phyloP scores from a whole-genome alignment of 2,888 invertebrate genomes.

The Bhutanitis thaidina region DNA sequence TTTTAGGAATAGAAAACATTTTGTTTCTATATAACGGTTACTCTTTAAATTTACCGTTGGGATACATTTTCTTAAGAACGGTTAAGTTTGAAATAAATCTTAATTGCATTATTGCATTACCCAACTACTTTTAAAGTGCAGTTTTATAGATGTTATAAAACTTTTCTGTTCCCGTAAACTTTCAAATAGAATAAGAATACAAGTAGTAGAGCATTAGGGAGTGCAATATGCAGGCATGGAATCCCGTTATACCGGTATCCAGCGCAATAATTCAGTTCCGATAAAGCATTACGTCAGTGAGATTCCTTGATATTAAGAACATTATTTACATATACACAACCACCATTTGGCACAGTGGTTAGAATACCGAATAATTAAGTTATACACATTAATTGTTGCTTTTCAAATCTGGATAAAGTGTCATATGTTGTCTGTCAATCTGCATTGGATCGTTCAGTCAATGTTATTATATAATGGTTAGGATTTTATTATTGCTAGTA shows the following conservation, averaged over 20 bases:
- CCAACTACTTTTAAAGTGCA: background rate
- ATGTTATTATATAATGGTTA: too few species aligned
- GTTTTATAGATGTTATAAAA: background rate
- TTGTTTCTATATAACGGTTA: background rate
- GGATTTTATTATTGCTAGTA: too few species aligned
- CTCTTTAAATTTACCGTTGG: background rate
- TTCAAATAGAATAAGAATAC: background rate
- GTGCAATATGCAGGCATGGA: slow-evolving; percentile 6
- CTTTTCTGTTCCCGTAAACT: background rate
- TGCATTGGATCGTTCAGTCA: too few species aligned
- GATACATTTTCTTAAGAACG: background rate
- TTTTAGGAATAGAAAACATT: background rate
- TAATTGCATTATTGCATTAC: too few species aligned
- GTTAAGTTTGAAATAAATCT: too few species aligned
- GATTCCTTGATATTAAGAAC: slow-evolving; percentile 15
- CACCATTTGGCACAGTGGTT: too few species aligned
- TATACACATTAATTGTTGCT: too few species aligned
- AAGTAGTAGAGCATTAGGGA: background rate
- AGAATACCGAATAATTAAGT: too few species aligned
- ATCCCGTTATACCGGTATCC: slow-evolving; percentile 15
- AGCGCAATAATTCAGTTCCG: slow-evolving; percentile 15
- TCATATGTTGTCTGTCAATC: too few species aligned
- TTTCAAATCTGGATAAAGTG: too few species aligned
- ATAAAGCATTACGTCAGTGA: slow-evolving; percentile 13
- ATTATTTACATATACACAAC: slow-evolving; percentile 3